Evolutionary conservation across 1,140 invertebrate genomes (phyloP).

Genomic region (Mizuhopecten yessoensis): DNA sequence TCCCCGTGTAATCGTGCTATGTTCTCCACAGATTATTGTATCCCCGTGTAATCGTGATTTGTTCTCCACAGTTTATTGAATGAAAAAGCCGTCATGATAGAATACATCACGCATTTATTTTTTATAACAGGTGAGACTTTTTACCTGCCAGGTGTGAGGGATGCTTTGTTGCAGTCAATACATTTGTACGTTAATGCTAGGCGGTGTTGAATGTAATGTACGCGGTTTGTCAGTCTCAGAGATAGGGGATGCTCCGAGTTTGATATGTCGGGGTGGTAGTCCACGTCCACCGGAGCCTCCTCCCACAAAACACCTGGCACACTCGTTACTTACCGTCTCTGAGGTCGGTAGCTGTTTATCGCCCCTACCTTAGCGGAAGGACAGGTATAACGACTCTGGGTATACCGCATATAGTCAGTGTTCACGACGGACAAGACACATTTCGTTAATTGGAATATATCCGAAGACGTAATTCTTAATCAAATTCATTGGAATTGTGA

Average conservation of each 20-base stretch:
- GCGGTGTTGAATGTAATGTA: too few species aligned
- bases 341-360: neutral
- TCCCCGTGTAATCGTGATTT: too few species aligned
- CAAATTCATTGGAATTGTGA: neutral
- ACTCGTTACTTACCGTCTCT: neutral
- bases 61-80: too few species aligned
- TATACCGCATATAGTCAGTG: neutral
- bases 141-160: neutral
- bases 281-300: too few species aligned
- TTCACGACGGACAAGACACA: neutral
- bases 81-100: too few species aligned
- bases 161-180: constrained; percentile 28
- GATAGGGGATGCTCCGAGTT: neutral
- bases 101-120: neutral
- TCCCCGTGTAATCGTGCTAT: too few species aligned
- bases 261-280: too few species aligned
- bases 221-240: neutral
- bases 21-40: too few species aligned
- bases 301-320: neutral
- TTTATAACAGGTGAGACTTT: neutral
- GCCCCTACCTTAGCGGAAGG: neutral
- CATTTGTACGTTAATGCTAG: neutral
- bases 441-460: neutral
- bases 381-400: neutral
- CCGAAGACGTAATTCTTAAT: neutral